Base-by-base conservation (phyloP, 2,888 invertebrate genomes). In the Scaptomyza cyrtandrae region DNA sequence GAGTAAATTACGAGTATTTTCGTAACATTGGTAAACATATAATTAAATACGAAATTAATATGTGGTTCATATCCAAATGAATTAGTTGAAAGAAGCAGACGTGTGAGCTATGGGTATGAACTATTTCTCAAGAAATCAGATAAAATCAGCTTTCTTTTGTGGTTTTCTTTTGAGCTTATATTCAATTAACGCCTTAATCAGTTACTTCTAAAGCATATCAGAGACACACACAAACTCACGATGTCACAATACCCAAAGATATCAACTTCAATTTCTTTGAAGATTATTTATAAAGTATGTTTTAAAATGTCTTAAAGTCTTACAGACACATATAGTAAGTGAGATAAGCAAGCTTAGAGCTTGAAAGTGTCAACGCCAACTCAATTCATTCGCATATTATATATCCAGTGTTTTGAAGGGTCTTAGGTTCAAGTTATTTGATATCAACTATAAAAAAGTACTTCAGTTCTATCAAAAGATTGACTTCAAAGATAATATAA, bases 1-100 rank as follows among this genome's bases (percentile, higher is more conserved):
- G 57, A 64, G 71, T 63, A 60, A 69, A 61, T 64, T 71, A 71
- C 54, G 59, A 43, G 44, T 16, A 41, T 46, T 45, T 70, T 37
- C 27, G 24, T n/a, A n/a, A n/a, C n/a, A 14, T 39, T 43, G 33
- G 50, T 61, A 45, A 79, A 52, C 57, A 76, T 70, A 55, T 66
- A 71, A 80, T 80, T 70, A 76, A 62, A 60, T 71, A 50, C 27
- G 69, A 71, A 69, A 71, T 60, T 49, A 65, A 68, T 75, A 68
- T 43, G 27, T 35, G 16, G 64, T 50, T 58, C 5, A 45, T 41
- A 13, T 27, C 9, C 24, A 35, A 53, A 29, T 24, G n/a, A 53
- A 57, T 35, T 46, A 39, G 33, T n/a, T 52, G 13, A 49, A 29
- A 16, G 13, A 49, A 44, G 6, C 50, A n/a, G 50, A 29, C 16